Conservation (phyloP, 2,797 vertebrate species). For the Enteromius radiatus region DNA sequence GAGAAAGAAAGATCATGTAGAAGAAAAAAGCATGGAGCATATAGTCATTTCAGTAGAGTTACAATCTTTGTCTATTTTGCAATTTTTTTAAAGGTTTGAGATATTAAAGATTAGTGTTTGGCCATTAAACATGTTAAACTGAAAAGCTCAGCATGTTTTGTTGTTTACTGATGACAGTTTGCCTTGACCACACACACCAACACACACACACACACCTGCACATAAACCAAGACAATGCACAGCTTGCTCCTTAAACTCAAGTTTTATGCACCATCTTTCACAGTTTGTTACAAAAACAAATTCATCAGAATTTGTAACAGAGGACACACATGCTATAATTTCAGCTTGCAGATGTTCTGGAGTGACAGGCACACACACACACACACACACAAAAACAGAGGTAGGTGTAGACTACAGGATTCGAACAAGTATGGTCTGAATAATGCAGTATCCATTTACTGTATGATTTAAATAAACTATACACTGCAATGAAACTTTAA, state of each 20-base stretch:
- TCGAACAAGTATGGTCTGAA: not conserved
- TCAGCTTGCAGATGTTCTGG: not conserved
- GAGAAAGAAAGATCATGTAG: not conserved
- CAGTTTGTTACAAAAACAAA: not conserved
- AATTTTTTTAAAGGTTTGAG: not conserved
- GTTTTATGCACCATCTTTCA: constrained; percentile 16
- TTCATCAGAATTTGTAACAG: not conserved
- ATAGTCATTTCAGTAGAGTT: not conserved
- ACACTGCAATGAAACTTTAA: not conserved
- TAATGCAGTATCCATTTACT: not conserved
- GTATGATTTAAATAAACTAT: not conserved
- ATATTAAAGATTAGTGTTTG: not conserved
- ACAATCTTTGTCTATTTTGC: constrained; percentile 4
- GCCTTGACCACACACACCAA: not conserved
- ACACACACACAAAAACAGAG: constrained; percentile 2
- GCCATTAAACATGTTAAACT: constrained; percentile 16
- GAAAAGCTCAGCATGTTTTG: constrained; percentile 27
- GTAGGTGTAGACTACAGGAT: not conserved
- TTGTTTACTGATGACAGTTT: constrained; percentile 29
- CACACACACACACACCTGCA: not conserved
- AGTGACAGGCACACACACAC: not conserved
- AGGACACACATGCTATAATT: not conserved
- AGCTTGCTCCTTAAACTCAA: constrained; percentile 17
- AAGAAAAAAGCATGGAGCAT: not conserved
- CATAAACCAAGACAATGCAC: constrained; percentile 6